phyloP scores from a whole-genome alignment of 2,797 vertebrate species.

The Argentina silus region DNA sequence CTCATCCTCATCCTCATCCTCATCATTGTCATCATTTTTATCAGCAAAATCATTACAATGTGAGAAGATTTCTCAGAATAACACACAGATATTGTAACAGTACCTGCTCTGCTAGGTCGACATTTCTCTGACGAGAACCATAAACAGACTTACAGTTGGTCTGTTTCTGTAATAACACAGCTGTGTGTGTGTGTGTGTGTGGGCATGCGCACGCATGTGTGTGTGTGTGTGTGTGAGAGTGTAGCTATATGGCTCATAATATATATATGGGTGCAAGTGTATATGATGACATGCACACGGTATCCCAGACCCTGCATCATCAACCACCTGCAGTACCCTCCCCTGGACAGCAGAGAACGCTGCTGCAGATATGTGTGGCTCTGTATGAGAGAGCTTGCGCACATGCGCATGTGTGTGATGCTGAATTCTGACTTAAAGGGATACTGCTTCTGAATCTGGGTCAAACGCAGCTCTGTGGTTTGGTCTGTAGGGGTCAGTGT shows the following conservation, averaged over 20 bases:
- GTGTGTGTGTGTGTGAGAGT: neutral
- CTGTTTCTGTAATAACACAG: neutral
- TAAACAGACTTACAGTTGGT: neutral
- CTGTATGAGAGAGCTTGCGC: neutral
- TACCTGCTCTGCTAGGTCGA: neutral
- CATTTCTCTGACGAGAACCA: neutral
- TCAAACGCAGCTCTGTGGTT: conserved; percentile 28
- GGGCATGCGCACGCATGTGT: neutral
- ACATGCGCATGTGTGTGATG: neutral
- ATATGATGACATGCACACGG: neutral
- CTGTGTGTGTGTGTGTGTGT: neutral
- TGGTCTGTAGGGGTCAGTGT: conserved; percentile 60
- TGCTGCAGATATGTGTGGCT: conserved; percentile 18
- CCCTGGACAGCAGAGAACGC: conserved; percentile 37
- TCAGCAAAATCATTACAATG: neutral
- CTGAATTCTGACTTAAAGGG: neutral
- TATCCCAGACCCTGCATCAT: neutral
- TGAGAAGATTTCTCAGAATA: too few relatives aligned
- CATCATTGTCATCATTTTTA: neutral
- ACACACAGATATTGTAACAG: neutral
- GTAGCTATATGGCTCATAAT: neutral
- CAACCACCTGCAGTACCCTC: conserved; percentile 7
- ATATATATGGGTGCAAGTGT: neutral
- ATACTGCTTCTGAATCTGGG: conserved; percentile 7
- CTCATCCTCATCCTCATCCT: neutral